These are phyloP conservation scores for Eristalis intricaria DNA, from an alignment of 2,888 invertebrate species.

Conservation along the genomic window DNA sequence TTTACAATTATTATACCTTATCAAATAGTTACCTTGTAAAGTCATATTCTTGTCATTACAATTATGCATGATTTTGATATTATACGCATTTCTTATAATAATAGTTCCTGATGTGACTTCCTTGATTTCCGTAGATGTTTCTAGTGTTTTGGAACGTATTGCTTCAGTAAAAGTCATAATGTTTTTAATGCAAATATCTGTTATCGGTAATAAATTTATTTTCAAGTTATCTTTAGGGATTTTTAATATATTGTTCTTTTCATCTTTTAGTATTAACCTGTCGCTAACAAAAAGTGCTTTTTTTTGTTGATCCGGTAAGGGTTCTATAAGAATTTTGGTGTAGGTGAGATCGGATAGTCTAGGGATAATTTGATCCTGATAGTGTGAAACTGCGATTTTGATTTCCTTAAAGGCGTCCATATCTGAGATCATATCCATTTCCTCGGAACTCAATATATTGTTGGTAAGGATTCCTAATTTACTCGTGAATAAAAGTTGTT, in stretches of 20 bases:
- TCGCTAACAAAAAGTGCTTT: background rate
- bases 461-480: slow-evolving; percentile 32
- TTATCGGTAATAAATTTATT: background rate
- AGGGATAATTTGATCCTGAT: slow-evolving; percentile 18
- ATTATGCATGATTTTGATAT: background rate
- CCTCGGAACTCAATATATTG: slow-evolving; percentile 29
- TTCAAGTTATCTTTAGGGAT: background rate
- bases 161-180: slow-evolving; percentile 7
- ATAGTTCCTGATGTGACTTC: too few relatives aligned
- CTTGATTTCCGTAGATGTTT: too few relatives aligned
- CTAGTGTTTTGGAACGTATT: background rate
- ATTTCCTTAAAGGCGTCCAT: background rate
- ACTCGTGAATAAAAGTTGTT: slow-evolving; percentile 29
- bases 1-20: background rate
- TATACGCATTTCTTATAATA: too few relatives aligned
- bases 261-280: slow-evolving; percentile 5
- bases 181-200: slow-evolving; percentile 12
- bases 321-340: slow-evolving; percentile 8
- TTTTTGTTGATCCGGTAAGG: slow-evolving; percentile 5
- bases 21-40: background rate
- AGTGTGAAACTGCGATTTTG: background rate
- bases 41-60: background rate
- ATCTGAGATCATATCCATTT: slow-evolving; percentile 21
- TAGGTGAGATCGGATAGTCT: slow-evolving; percentile 3
- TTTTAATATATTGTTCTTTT: background rate